phyloP scores from a whole-genome alignment of 1,140 invertebrate species.

The Laupala kohalensis region DNA sequence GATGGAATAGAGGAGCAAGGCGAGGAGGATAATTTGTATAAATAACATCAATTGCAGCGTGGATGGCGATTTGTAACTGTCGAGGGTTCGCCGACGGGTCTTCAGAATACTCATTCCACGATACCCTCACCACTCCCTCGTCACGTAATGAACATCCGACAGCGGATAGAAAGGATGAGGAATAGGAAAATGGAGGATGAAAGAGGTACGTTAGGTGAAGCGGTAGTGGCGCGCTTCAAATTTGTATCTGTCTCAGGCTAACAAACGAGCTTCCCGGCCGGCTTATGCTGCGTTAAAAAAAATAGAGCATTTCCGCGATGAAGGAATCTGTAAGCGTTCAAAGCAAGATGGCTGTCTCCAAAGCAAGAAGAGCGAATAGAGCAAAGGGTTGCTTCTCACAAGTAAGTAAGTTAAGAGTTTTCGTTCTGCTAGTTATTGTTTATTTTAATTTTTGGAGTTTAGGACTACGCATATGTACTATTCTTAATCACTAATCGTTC shows the following conservation, averaged over 20 bases:
- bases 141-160: neutral
- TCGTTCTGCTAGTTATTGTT: no score
- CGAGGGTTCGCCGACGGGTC: neutral
- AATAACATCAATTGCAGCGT: neutral
- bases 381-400: no score
- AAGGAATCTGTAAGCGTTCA: no score
- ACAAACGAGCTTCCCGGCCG: neutral
- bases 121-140: no score
- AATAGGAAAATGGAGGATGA: no score
- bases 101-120: neutral
- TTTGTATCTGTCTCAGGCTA: neutral
- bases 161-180: neutral
- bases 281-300: neutral
- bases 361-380: no score
- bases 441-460: no score
- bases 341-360: no score
- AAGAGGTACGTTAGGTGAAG: neutral
- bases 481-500: no score
- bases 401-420: no score
- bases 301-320: neutral
- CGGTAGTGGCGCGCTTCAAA: neutral
- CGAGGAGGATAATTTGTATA: neutral
- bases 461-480: no score
- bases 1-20: no score
- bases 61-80: neutral